These are phyloP conservation scores for Hylomyscus alleni DNA, from an alignment of 2,797 vertebrate genomes.

Conservation along the genomic window DNA sequence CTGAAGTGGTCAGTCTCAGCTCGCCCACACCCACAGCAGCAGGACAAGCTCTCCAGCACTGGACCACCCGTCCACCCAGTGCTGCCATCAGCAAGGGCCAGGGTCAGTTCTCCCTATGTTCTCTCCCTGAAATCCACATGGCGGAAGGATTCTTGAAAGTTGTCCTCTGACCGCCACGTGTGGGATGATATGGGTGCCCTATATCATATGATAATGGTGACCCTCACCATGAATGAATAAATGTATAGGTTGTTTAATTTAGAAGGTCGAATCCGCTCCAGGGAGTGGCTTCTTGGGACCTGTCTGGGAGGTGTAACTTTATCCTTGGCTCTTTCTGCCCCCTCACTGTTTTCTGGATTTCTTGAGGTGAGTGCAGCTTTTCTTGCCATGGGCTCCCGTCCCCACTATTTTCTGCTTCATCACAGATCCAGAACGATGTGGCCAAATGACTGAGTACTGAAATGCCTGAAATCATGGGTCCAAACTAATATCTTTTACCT, in stretches of 20 bases:
- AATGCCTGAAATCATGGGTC: neutral
- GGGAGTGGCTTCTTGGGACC: neutral
- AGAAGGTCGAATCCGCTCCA: neutral
- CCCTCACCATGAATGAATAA: neutral
- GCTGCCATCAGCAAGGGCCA: neutral
- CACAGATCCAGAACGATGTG: neutral
- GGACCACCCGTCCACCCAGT: neutral
- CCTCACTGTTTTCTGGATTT: neutral
- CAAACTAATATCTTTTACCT: too few relatives aligned
- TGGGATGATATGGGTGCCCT: too few relatives aligned
- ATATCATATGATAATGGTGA: too few relatives aligned
- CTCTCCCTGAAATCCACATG: too few relatives aligned
- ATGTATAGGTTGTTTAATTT: neutral
- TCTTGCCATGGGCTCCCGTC: neutral
- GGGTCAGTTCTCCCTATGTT: neutral
- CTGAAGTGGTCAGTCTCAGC: neutral
- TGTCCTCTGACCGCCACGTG: neutral
- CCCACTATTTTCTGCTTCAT: neutral
- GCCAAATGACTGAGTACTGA: neutral
- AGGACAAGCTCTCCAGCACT: neutral
- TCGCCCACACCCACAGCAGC: neutral
- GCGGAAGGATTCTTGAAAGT: neutral
- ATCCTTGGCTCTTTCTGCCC: too few relatives aligned
- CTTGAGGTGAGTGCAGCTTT: neutral
- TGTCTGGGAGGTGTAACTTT: neutral